Conservation (phyloP, 2,113 vertebrate genomes). For the Nanger granti region DNA sequence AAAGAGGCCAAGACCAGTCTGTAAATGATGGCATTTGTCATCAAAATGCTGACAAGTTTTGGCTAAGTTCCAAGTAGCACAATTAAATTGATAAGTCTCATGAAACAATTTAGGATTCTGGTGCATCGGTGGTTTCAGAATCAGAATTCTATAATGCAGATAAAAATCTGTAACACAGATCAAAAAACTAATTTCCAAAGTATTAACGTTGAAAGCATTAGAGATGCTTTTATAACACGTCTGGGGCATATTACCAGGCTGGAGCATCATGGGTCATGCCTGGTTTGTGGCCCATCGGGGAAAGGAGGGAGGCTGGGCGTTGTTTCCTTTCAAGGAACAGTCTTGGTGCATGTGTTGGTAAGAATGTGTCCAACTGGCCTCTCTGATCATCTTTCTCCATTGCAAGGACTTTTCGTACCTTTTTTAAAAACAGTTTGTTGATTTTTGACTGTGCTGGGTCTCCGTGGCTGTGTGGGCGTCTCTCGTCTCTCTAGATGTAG, state of each 20-base stretch:
- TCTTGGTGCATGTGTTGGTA: not conserved
- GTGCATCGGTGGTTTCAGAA: conserved; percentile 47
- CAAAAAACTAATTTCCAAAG: conserved; percentile 66
- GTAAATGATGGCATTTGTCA: conserved; percentile 49
- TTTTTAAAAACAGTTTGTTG: not conserved
- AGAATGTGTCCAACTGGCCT: not conserved
- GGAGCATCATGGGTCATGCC: not conserved
- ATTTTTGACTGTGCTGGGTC: not conserved
- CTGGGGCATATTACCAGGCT: not conserved
- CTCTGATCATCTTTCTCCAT: not conserved
- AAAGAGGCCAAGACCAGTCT: not conserved
- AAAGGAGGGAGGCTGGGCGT: not conserved
- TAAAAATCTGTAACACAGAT: conserved; percentile 50
- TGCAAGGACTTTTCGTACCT: not conserved
- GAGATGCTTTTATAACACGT: conserved; percentile 57
- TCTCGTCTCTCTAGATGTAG: not conserved
- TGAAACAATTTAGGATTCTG: conserved; percentile 56
- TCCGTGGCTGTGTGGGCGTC: not conserved
- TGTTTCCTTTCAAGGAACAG: not conserved
- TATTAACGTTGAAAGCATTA: conserved; percentile 53
- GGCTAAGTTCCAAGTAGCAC: conserved; percentile 37
- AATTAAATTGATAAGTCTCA: conserved; percentile 67
- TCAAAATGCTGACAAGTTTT: conserved; percentile 44
- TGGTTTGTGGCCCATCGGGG: not conserved
- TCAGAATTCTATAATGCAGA: conserved; percentile 10